Evolutionary conservation across 1,140 invertebrate species (phyloP).

Genomic region (Panagrolaimus sp.): DNA sequence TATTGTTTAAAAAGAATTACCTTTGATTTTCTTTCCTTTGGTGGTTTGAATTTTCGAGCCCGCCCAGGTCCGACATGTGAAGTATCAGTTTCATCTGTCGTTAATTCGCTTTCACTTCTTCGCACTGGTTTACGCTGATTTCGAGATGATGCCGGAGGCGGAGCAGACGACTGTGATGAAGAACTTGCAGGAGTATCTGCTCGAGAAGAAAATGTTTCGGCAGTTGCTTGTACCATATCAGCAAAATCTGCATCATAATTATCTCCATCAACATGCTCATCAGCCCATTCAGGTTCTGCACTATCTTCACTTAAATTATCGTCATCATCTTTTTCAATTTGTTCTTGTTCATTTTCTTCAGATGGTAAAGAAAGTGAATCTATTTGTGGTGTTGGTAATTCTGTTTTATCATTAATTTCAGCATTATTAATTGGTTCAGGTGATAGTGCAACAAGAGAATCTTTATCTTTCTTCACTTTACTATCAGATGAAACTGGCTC

Average conservation of each 20-base stretch:
- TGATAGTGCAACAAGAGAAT: too few species aligned
- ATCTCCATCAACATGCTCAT: background rate
- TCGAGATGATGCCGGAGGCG: background rate
- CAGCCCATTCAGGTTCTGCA: background rate
- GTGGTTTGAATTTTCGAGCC: background rate
- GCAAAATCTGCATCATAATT: slow-evolving; percentile 6
- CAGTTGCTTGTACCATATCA: slow-evolving; percentile 5
- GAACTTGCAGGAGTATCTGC: background rate
- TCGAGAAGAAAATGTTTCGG: background rate
- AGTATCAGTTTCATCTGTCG: background rate
- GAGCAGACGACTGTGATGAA: background rate
- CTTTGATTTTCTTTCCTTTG: slow-evolving; percentile 2
- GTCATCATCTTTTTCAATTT: background rate
- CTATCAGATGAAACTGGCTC: background rate
- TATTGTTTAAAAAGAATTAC: background rate
- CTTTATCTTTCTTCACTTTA: too few species aligned
- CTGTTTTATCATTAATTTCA: background rate
- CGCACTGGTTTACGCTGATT: background rate
- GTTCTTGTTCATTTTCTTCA: background rate
- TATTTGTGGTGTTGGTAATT: background rate
- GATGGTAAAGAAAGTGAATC: background rate
- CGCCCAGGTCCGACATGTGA: background rate
- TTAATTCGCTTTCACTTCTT: slow-evolving; percentile 4
- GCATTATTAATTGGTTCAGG: background rate
- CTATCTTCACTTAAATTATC: background rate